Evolutionary conservation across 2,888 invertebrate species (phyloP).

Genomic region (Neoaliturus tenellus): DNA sequence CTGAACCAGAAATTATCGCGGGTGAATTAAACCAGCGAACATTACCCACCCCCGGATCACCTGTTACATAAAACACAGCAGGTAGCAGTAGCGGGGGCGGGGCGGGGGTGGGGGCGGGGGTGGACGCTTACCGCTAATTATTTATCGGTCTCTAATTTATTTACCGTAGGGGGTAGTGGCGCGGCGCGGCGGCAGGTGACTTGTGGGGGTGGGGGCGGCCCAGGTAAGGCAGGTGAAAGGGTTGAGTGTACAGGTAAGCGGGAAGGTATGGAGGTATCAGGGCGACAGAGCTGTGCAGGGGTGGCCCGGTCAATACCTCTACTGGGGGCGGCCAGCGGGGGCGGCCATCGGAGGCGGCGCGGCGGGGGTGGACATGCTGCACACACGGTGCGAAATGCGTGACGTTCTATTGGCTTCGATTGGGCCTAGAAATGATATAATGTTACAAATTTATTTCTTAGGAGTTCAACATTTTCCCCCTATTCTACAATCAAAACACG

Average conservation of each 20-base stretch:
- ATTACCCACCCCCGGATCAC: not conserved
- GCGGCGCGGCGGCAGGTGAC: not conserved
- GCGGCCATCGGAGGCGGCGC: not conserved
- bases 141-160: constrained; percentile 30
- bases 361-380: too few relatives aligned
- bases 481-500: too few relatives aligned
- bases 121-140: constrained; percentile 16
- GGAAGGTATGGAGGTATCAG: constrained; percentile 38
- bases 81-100: not conserved
- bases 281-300: not conserved
- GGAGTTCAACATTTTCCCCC: too few relatives aligned
- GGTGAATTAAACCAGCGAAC: not conserved
- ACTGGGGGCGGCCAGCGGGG: not conserved
- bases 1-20: not conserved
- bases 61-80: constrained; percentile 6
- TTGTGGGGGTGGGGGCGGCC: not conserved
- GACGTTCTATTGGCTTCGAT: too few relatives aligned
- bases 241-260: constrained; percentile 42
- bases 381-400: too few relatives aligned
- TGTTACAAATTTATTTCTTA: too few relatives aligned
- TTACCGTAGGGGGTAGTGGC: not conserved
- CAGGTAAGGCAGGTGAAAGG: constrained; percentile 23
- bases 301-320: not conserved
- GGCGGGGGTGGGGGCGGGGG: not conserved
- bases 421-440: too few relatives aligned